Conservation (phyloP, 2,888 invertebrate genomes). For the Polymixis lichenea region DNA sequence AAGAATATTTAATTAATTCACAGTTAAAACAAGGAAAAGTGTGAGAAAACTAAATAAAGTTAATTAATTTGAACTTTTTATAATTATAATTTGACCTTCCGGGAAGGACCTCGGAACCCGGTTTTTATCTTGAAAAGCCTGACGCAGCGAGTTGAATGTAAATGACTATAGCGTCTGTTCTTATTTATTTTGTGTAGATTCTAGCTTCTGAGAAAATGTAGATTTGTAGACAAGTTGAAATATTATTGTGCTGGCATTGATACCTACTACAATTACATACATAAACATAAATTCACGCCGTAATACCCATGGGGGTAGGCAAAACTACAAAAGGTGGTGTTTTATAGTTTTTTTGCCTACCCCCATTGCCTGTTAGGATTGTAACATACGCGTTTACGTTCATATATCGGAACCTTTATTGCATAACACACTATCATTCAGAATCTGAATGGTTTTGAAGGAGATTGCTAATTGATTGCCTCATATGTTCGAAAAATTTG, state of each 20-base stretch:
- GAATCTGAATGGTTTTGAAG: too few species aligned
- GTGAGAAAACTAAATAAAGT: conserved; percentile 28
- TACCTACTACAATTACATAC: neutral
- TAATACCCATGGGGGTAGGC: too few species aligned
- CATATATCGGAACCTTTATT: too few species aligned
- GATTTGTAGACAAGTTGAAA: neutral
- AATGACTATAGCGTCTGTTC: conserved; percentile 8
- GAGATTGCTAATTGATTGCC: too few species aligned
- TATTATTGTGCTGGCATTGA: neutral
- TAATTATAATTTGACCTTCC: conserved; percentile 21
- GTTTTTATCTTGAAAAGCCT: conserved; percentile 27
- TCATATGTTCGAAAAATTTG: too few species aligned
- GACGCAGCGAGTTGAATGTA: conserved; percentile 18
- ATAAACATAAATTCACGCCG: neutral
- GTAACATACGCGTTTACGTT: too few species aligned
- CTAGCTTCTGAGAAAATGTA: neutral
- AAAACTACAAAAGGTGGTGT: too few species aligned
- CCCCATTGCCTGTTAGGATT: too few species aligned
- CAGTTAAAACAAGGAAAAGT: conserved; percentile 31
- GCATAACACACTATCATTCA: too few species aligned
- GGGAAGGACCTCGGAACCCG: conserved; percentile 5
- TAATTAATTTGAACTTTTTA: conserved; percentile 38
- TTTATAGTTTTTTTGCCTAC: too few species aligned
- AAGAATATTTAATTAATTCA: neutral
- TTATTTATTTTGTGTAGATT: conserved; percentile 3